Percentiles rank a stretch among this genome's conserved stretches.
These are phyloP conservation scores for Toxonevra muliebris DNA, from an alignment of 2,888 invertebrate genomes.

Conservation along the genomic window DNA sequence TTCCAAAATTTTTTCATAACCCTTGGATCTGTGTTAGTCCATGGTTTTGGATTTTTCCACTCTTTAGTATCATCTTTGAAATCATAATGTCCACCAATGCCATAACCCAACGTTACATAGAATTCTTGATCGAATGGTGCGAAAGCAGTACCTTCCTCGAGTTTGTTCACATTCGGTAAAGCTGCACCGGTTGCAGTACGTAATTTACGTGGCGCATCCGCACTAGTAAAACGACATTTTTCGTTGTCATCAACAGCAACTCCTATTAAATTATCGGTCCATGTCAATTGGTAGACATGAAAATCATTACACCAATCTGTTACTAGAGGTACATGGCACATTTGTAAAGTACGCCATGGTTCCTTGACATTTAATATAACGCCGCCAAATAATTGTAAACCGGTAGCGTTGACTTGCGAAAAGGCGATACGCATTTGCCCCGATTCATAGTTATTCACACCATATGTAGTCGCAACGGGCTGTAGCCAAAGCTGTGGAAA, in stretches of 20 bases:
- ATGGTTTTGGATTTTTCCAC: constrained; percentile 72
- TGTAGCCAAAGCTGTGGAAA: constrained; percentile 77
- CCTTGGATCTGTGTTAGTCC: constrained; percentile 74
- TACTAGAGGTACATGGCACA: constrained; percentile 46
- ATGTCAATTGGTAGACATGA: constrained; percentile 75
- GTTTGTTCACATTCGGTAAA: constrained; percentile 60
- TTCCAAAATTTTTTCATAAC: constrained; percentile 77
- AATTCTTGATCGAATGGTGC: constrained; percentile 82
- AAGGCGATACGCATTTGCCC: constrained; percentile 80
- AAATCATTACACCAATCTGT: constrained; percentile 67
- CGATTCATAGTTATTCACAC: constrained; percentile 67
- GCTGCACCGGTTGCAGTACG: constrained; percentile 40
- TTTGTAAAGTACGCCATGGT: constrained; percentile 50
- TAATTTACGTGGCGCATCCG: constrained; percentile 48
- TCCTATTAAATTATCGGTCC: constrained; percentile 66
- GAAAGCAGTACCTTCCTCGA: constrained; percentile 62
- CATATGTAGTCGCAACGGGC: constrained; percentile 72
- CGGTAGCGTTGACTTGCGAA: constrained; percentile 64
- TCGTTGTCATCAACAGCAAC: constrained; percentile 67
- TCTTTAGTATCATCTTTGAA: constrained; percentile 69
- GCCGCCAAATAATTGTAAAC: constrained; percentile 52
- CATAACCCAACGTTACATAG: constrained; percentile 80
- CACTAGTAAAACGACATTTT: constrained; percentile 66
- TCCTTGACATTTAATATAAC: constrained; percentile 50
- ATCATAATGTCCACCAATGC: constrained; percentile 78